Conservation (phyloP, 2,113 vertebrate genomes). For the Pardalotus punctatus region DNA sequence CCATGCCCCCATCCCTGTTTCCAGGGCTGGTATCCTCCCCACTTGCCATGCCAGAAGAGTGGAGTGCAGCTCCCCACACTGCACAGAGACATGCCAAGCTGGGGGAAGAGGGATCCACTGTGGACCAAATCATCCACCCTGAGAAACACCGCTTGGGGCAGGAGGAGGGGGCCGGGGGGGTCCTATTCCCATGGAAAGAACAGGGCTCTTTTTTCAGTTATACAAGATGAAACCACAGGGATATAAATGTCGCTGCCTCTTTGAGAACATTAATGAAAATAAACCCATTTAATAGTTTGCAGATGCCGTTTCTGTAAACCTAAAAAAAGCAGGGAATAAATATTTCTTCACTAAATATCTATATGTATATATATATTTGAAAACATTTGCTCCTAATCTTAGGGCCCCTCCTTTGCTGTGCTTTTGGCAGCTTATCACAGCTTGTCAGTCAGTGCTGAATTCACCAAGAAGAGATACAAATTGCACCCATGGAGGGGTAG, state of each 20-base stretch:
- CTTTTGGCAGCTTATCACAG: slow-evolving; percentile 17
- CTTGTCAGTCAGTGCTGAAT: neutral
- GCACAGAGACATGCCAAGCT: neutral
- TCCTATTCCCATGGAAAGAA: slow-evolving; percentile 56
- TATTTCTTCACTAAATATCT: slow-evolving; percentile 53
- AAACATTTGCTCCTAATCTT: slow-evolving; percentile 18
- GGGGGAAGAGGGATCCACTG: neutral
- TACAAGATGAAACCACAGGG: slow-evolving; percentile 53
- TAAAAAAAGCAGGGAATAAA: slow-evolving; percentile 52
- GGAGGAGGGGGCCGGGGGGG: neutral
- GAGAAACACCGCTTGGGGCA: neutral
- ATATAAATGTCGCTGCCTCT: slow-evolving; percentile 67
- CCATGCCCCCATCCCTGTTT: neutral
- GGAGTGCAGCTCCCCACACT: neutral
- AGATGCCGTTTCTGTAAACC: slow-evolving; percentile 62
- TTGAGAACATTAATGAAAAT: slow-evolving; percentile 66
- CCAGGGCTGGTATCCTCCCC: neutral
- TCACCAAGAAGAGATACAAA: neutral
- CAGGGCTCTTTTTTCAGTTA: slow-evolving; percentile 22
- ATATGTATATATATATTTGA: slow-evolving; percentile 60
- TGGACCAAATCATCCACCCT: neutral
- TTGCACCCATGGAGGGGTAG: neutral
- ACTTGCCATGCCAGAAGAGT: neutral
- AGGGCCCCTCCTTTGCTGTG: slow-evolving; percentile 14
- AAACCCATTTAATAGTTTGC: slow-evolving; percentile 70